These are phyloP conservation scores for Drosophila guanche DNA, from an alignment of 1,140 invertebrate genomes.

Conservation along the genomic window DNA sequence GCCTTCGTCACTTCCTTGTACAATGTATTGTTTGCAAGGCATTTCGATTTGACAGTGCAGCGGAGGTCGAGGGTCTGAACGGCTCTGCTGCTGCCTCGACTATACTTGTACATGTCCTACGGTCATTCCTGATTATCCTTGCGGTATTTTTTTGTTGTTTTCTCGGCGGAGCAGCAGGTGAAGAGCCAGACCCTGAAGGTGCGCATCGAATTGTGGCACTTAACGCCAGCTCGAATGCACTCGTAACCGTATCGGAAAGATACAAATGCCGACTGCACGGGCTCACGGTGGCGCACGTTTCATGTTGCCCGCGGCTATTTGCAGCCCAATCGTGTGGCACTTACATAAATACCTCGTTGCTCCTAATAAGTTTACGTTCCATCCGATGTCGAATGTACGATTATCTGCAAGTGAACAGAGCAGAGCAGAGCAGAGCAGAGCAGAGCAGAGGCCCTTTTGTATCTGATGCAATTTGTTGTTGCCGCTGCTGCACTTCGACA, in stretches of 20 bases:
- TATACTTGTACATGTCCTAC: slow-evolving; percentile 23
- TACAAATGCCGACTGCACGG: slow-evolving; percentile 26
- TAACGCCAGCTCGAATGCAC: slow-evolving; percentile 59
- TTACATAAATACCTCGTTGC: slow-evolving; percentile 71
- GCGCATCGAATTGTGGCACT: slow-evolving; percentile 64
- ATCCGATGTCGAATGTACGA: neutral
- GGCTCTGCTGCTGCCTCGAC: slow-evolving; percentile 21
- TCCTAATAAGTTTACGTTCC: slow-evolving; percentile 65
- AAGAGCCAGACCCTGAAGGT: slow-evolving; percentile 17
- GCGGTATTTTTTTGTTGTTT: slow-evolving; percentile 68
- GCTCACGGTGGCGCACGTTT: slow-evolving; percentile 69
- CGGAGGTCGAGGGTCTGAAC: slow-evolving; percentile 24
- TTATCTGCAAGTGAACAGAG: slow-evolving; percentile 8
- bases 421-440: slow-evolving; percentile 11
- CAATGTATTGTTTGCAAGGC: slow-evolving; percentile 47
- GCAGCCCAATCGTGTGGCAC: slow-evolving; percentile 76
- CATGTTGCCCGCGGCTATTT: slow-evolving; percentile 71
- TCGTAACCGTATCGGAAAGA: slow-evolving; percentile 29
- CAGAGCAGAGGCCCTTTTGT: slow-evolving; percentile 23
- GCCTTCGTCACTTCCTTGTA: slow-evolving; percentile 45
- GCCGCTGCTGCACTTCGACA: slow-evolving; percentile 22
- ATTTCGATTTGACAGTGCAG: slow-evolving; percentile 68
- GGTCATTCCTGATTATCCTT: slow-evolving; percentile 71
- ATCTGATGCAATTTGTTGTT: slow-evolving; percentile 64
- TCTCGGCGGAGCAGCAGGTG: slow-evolving; percentile 53